Evolutionary conservation across 2,797 vertebrate species (phyloP).

Genomic region (Brotula barbata): DNA sequence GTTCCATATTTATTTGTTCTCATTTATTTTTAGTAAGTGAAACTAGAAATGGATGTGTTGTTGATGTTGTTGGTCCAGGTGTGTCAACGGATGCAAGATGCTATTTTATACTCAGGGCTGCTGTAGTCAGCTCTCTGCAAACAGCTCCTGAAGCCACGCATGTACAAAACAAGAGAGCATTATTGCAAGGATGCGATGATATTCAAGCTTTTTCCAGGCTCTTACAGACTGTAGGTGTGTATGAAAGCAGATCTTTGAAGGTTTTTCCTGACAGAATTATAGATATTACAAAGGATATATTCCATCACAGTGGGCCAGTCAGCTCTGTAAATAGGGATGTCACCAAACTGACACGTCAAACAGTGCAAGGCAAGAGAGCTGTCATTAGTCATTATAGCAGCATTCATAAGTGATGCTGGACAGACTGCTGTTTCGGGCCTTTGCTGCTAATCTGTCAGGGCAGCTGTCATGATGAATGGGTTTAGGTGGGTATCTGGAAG

Average conservation of each 20-base stretch:
- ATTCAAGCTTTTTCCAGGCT: background rate
- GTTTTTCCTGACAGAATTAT: background rate
- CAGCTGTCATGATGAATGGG: constrained; percentile 31
- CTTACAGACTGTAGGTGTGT: background rate
- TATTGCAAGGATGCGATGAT: constrained; percentile 4
- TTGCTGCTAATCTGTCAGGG: constrained; percentile 48
- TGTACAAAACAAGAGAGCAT: constrained; percentile 8
- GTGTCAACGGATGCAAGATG: constrained; percentile 47
- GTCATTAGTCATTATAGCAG: constrained; percentile 19
- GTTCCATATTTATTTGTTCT: constrained; percentile 76
- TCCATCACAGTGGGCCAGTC: too few species aligned
- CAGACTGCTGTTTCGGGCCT: constrained; percentile 24
- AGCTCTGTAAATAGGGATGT: background rate
- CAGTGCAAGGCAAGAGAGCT: constrained; percentile 5
- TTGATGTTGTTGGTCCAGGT: constrained; percentile 61
- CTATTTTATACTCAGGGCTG: constrained; percentile 61
- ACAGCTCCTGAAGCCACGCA: constrained; percentile 34
- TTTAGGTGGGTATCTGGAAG: constrained; percentile 37
- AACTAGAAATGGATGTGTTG: constrained; percentile 55
- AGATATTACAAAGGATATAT: too few species aligned
- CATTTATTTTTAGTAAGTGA: constrained; percentile 69
- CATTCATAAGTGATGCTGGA: constrained; percentile 26
- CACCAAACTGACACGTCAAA: constrained; percentile 4
- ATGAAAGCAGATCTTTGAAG: background rate
- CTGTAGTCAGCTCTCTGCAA: constrained; percentile 55